phyloP scores from a whole-genome alignment of 2,888 invertebrate genomes.

The Caenorhabditis parvicauda region DNA sequence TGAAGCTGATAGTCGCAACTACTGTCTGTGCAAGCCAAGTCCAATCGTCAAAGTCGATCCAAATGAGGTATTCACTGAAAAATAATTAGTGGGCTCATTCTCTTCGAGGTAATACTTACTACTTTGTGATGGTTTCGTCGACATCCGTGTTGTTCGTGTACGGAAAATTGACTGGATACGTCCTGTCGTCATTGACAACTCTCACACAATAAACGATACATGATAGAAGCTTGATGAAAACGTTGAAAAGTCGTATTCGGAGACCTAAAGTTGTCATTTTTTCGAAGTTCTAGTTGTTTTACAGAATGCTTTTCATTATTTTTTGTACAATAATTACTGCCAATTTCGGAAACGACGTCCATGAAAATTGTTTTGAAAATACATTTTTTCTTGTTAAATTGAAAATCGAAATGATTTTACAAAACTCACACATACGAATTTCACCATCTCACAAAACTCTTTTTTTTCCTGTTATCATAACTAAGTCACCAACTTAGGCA shows the following conservation, averaged over 20 bases:
- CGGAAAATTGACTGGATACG: conserved; percentile 38
- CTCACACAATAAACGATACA: conserved; percentile 90
- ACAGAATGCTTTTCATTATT: too few species aligned
- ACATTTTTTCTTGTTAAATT: too few species aligned
- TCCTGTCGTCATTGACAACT: conserved; percentile 38
- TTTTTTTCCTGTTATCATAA: too few species aligned
- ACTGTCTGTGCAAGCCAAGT: conserved; percentile 52
- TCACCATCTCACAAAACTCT: too few species aligned
- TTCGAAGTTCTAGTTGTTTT: too few species aligned
- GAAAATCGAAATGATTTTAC: too few species aligned
- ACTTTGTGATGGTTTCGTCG: conserved; percentile 10
- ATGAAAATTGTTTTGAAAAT: too few species aligned
- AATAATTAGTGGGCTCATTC: not conserved
- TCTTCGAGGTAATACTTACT: conserved; percentile 7
- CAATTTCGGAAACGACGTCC: too few species aligned
- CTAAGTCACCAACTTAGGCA: too few species aligned
- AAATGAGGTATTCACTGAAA: conserved; percentile 45
- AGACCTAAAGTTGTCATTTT: conserved; percentile 86
- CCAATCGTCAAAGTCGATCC: conserved; percentile 40
- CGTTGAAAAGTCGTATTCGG: conserved; percentile 92
- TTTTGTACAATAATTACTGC: too few species aligned
- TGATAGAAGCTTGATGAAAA: conserved; percentile 92
- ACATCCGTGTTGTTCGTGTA: conserved; percentile 4
- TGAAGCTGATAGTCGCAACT: conserved; percentile 71
- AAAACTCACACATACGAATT: too few species aligned